Evolutionary conservation across 2,113 vertebrate genomes (phyloP), one percentile per base, ranked within the genome.

Genomic region (Poeciliopsis turrubarensis): DNA sequence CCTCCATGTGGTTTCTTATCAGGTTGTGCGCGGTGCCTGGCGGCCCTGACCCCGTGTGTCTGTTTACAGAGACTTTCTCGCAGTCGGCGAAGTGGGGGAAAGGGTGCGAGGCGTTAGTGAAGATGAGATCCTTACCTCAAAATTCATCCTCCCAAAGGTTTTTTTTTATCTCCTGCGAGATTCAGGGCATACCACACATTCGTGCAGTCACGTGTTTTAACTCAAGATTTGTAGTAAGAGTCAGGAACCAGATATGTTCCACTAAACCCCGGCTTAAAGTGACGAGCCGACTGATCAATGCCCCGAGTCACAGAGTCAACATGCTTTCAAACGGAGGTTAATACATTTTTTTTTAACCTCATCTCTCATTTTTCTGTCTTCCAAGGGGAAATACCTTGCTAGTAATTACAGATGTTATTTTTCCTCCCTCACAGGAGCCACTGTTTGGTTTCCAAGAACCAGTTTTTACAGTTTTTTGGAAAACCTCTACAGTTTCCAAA

Each of bases 1-100:
- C 81, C 41, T 29, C 37, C 31, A 13, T 68, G 70, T 29, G 63
- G 34, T 11, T 65, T 75, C 84, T 90, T 88, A 88, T 90, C 89
- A 77, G 78, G 67, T 34, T 72, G 11, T 64, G 54, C 37, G 37
- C 4, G 68, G 70, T 14, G 68, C 41, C 14, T 60, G 64, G 61
- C 0, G 72, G 51, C 83, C 79, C 39, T 77, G 82, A 86, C 78
- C 80, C 65, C 27, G 60, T 30, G 44, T 26, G 39, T 41, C 62
- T 86, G 89, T 92, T 91, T 88, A 79, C 75, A 81, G 14, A 69
- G 72, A 86, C 82, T 75, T 76, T 82, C 77, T 84, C 70, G 31
- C 75, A 72, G 67, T 44, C 25, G 54, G 30, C 30, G 7, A 65
- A 29, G 34, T 19, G 47, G 22, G 60, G 9, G 5, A 14, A 57